Evolutionary conservation across 2,113 vertebrate species (phyloP), one percentile per base, ranked within the genome.

Genomic region (Heloderma charlesbogerti): DNA sequence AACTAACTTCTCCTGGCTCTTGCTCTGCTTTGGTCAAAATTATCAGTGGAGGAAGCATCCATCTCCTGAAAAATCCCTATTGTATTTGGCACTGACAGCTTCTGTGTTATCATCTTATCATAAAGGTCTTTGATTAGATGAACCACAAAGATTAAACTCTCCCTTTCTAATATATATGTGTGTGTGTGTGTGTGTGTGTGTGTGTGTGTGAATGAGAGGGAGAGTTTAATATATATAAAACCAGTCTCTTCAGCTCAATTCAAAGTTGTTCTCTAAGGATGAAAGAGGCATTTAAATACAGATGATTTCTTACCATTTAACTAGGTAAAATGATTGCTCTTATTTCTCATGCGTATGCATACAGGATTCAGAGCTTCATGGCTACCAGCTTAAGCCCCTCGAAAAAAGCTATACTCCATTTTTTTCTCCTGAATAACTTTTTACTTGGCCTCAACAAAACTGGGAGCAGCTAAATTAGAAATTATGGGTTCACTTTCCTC

Each of bases 401-500:
- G 54, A 60, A 1, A 9, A 60, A 81, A 81, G 31, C 18, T 29
- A 88, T 27, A 54, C 13, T 88, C 10, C 77, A 74, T 79, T 86
- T 92, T 40, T 88, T 0, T 90, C 89, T 79, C 37, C 22, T 3
- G 34, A 3, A 40, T 57, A 66, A 37, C 16, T 75, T 9, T 5
- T 83, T 88, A 45, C 93, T 92, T 94, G 54, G 45, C 8, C 18
- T 13, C 9, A 37, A 60, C 48, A 86, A 45, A 91, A 78, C 16
- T 54, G 93, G 81, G 57, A n/a, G 34, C 83, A 92, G 57, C 88
- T 15, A 90, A 94, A 89, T 31, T 22, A 22, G 85, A 94, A 93
- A 25, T 60, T 4, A 43, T 66, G 18, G 72, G 25, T 91, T 86
- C 75, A 7, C 92, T 12, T 89, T 92, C 79, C 87, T 16, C 54